Conservation (phyloP, 2,888 invertebrate species). For the Endotricha flammealis region DNA sequence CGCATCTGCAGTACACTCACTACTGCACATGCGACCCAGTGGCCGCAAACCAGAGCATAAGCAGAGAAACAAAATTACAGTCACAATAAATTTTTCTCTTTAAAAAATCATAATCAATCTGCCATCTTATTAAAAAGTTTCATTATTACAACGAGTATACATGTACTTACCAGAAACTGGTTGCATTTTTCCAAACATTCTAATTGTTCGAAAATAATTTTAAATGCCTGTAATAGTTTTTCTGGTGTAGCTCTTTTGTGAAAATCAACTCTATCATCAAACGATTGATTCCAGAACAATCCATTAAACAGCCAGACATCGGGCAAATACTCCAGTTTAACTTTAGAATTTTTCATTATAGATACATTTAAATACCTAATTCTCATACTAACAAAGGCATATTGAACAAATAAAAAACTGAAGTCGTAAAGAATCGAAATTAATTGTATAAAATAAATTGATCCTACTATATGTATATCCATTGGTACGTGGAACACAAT, state of each 20-base stretch:
- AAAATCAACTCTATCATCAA: not conserved
- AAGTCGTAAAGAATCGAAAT: slow-evolving; percentile 1
- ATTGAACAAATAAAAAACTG: not conserved
- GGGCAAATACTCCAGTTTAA: slow-evolving; percentile 1
- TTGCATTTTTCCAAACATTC: not conserved
- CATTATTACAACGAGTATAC: not conserved
- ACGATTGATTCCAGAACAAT: not conserved
- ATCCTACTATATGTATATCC: not conserved
- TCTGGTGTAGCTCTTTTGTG: not conserved
- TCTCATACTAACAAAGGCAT: slow-evolving; percentile 2
- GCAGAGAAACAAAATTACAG: too few species aligned
- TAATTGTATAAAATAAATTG: not conserved
- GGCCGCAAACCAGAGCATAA: too few species aligned
- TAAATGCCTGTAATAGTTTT: not conserved
- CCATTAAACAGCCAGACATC: not conserved
- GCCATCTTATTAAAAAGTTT: too few species aligned
- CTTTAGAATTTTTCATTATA: not conserved
- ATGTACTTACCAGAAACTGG: not conserved
- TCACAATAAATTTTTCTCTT: too few species aligned
- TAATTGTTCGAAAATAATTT: not conserved
- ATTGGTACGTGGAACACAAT: too few species aligned
- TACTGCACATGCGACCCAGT: too few species aligned
- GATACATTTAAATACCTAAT: slow-evolving; percentile 3
- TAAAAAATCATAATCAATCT: too few species aligned
- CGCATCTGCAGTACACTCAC: too few species aligned